Base-by-base conservation (phyloP, 2,797 vertebrate species). In the Todus mexicanus region DNA sequence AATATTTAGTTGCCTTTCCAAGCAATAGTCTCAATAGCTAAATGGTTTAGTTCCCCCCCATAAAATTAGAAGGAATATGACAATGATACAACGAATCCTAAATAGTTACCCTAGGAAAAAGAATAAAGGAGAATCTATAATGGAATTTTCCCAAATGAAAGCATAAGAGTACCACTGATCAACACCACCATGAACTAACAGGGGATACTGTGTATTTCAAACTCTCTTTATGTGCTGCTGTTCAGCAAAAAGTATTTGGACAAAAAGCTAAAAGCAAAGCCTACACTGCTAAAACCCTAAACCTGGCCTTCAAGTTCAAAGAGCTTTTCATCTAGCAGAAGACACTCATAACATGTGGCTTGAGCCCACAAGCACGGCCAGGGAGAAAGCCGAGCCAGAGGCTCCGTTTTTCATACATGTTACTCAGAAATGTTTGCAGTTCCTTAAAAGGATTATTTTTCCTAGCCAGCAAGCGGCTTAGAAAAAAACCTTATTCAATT, bases 261-360 rank as follows among this genome's bases (percentile, higher is more conserved):
- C 59, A 74, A 71, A 89, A 42, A 63, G 37, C 66, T 91, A 94
- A 80, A 95, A 89, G 87, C 87, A 94, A 87, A 88, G 76, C 51
- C 15, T 25, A 22, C 16, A 29, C 12, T 70, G 68, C 79, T 91
- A 68, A 91, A 92, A 86, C 63, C 27, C 54, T 75, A 57, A 45
- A 65, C 37, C 31, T 56, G 43, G 40, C 63, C 43, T 91, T 82
- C n/a, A 47, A 38, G 70, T 92, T 93, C 77, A 84, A 94, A 93
- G 89, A 74, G 64, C 45, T 89, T 81, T 95, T 76, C 38, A 66
- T 71, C 63, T 31, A 81, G 79, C n/a, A 72, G 76, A 89, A 87
- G 79, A 86, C 60, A 79, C 56, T 80, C 5, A 8, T 9, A 80
- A 77, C 8, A 33, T 4, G 20, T 40, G 65, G 72, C 84, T 78